These are phyloP conservation scores for Allolobophora icterica DNA, from an alignment of 2,888 invertebrate genomes.

Conservation along the genomic window DNA sequence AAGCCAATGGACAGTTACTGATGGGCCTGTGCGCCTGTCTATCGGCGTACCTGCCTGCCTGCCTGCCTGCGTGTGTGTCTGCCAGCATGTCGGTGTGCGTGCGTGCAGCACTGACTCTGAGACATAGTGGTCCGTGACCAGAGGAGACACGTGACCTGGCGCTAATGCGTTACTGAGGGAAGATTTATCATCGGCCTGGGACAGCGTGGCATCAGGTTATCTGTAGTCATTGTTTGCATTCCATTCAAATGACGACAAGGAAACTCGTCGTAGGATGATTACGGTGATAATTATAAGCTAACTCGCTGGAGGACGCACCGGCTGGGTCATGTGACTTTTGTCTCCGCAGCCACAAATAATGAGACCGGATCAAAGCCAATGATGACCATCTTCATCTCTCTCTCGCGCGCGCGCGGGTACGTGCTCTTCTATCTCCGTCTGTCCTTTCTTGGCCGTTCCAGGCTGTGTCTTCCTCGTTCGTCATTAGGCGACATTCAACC, in stretches of 20 bases:
- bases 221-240: constrained; percentile 1
- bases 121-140: constrained; percentile 3
- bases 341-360: not conserved
- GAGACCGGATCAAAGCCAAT: not conserved
- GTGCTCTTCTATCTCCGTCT: not conserved
- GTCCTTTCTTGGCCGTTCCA: not conserved
- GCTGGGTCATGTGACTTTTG: not conserved
- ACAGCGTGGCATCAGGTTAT: constrained; percentile 8
- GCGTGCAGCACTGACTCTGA: not conserved
- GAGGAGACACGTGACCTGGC: not conserved
- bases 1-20: too few relatives aligned
- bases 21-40: not conserved
- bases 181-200: not conserved
- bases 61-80: not conserved
- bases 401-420: too few relatives aligned
- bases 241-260: not conserved
- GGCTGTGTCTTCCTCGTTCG: not conserved
- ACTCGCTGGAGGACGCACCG: not conserved
- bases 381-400: not conserved
- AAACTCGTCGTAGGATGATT: not conserved
- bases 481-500: not conserved
- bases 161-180: not conserved
- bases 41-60: too few relatives aligned
- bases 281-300: constrained; percentile 17
- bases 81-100: not conserved